Evolutionary conservation across 2,797 vertebrate species (phyloP).

Genomic region (Etheostoma perlongum): DNA sequence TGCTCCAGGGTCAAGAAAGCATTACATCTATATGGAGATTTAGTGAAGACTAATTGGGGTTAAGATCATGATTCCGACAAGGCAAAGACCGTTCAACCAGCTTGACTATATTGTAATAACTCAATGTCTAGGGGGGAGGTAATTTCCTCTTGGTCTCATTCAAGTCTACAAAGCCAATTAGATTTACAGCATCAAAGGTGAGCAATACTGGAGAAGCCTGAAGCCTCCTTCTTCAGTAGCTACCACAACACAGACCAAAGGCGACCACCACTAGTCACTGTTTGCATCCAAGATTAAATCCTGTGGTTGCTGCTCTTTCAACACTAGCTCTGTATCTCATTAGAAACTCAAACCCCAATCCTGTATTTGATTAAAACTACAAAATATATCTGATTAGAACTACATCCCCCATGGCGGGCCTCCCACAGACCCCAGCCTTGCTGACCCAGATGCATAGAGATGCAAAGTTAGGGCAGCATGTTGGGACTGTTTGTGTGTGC

Average conservation of each 20-base stretch:
- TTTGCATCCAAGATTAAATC: conserved; percentile 56
- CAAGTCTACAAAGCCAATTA: conserved; percentile 60
- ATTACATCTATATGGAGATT: not conserved
- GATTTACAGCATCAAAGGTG: conserved; percentile 76
- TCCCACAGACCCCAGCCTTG: conserved; percentile 58
- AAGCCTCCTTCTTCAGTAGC: conserved; percentile 66
- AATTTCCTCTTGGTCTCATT: conserved; percentile 60
- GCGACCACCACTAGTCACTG: conserved; percentile 50
- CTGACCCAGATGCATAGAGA: conserved; percentile 66
- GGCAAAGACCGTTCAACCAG: conserved; percentile 18
- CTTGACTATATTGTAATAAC: conserved; percentile 50
- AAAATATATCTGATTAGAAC: conserved; percentile 78
- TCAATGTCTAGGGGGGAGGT: conserved; percentile 1
- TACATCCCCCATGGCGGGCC: conserved; percentile 67
- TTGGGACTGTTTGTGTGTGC: conserved; percentile 36
- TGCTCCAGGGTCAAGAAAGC: not conserved
- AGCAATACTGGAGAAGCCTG: conserved; percentile 56
- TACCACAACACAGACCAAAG: conserved; percentile 55
- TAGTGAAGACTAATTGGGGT: conserved; percentile 10
- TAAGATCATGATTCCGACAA: not conserved
- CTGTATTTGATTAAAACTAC: conserved; percentile 79
- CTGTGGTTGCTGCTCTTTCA: conserved; percentile 58
- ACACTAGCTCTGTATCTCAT: conserved; percentile 68
- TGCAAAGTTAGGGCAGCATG: conserved; percentile 62
- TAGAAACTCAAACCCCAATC: conserved; percentile 62